Conservation (phyloP, 2,797 vertebrate genomes). For the Huso huso region DNA sequence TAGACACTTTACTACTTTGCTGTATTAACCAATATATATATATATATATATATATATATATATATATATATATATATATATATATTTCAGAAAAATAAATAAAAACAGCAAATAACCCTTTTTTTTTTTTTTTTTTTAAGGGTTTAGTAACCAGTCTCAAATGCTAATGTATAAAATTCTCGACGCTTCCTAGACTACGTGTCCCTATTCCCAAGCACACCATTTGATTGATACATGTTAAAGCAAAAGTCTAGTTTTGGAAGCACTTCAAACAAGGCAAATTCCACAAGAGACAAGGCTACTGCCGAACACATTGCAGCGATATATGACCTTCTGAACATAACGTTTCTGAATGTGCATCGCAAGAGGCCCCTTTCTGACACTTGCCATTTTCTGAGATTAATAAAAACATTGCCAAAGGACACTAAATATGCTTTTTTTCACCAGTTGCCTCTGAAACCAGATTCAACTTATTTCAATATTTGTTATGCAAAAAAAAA, state of each 20-base stretch:
- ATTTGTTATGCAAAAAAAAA: conserved; percentile 39
- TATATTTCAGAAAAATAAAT: neutral
- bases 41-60: neutral
- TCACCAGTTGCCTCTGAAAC: conserved; percentile 49
- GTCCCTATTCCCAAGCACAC: conserved; percentile 42
- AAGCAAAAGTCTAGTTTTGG: conserved; percentile 42
- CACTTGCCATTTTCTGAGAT: conserved; percentile 53
- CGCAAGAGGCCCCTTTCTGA: conserved; percentile 41
- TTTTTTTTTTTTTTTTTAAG: neutral
- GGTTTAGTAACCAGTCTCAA: no score
- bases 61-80: neutral
- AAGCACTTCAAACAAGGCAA: conserved; percentile 53
- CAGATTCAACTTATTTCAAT: conserved; percentile 52
- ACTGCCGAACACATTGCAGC: conserved; percentile 45
- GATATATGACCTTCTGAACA: conserved; percentile 38
- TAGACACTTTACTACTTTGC: no score
- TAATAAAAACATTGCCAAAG: conserved; percentile 40
- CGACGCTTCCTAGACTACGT: conserved; percentile 32
- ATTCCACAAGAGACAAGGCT: conserved; percentile 47
- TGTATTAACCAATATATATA: neutral
- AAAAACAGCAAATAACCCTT: neutral
- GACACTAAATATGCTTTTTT: conserved; percentile 10
- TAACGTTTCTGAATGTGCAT: conserved; percentile 42
- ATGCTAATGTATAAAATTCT: conserved; percentile 34
- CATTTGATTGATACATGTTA: conserved; percentile 44